Percentiles rank a stretch among this genome's conserved stretches.
phyloP scores from a whole-genome alignment of 1,140 invertebrate genomes.

The Drosophila seguyi region DNA sequence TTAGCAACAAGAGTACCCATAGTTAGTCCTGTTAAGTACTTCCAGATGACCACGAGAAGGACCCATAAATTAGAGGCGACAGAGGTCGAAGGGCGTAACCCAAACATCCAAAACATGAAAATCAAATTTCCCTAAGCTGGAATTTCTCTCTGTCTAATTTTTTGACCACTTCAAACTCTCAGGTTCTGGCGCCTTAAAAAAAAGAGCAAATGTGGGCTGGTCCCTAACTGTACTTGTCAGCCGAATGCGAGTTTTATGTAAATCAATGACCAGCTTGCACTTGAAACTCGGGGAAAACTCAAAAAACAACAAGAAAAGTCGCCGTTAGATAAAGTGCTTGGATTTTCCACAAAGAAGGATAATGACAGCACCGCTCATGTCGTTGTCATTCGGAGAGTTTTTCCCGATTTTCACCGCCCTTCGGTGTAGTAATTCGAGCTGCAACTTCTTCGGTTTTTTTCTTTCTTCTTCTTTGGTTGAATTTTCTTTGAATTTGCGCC shows the following conservation, averaged over 20 bases:
- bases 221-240: slow-evolving; percentile 3
- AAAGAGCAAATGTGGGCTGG: slow-evolving; percentile 11
- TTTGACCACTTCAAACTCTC: slow-evolving; percentile 37
- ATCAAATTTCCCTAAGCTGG: slow-evolving; percentile 68
- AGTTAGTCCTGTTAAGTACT: slow-evolving; percentile 14
- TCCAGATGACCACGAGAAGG: slow-evolving; percentile 31
- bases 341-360: slow-evolving; percentile 47
- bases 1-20: slow-evolving; percentile 11
- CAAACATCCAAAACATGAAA: slow-evolving; percentile 80
- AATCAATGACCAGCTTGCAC: slow-evolving; percentile 52
- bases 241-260: slow-evolving; percentile 71
- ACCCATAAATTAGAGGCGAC: slow-evolving; percentile 43
- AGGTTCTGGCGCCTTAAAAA: slow-evolving; percentile 14
- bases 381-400: slow-evolving; percentile 16
- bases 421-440: slow-evolving; percentile 56
- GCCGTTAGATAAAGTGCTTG: slow-evolving; percentile 19
- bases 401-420: slow-evolving; percentile 42
- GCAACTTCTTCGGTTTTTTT: slow-evolving; percentile 56
- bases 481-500: slow-evolving; percentile 61
- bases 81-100: slow-evolving; percentile 44
- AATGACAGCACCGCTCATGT: slow-evolving; percentile 52
- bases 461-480: slow-evolving; percentile 39
- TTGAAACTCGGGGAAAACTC: slow-evolving; percentile 18
- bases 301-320: neutral
- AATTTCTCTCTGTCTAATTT: neutral